These are phyloP conservation scores for Willisornis vidua DNA, from an alignment of 2,113 vertebrate species.

Conservation along the genomic window DNA sequence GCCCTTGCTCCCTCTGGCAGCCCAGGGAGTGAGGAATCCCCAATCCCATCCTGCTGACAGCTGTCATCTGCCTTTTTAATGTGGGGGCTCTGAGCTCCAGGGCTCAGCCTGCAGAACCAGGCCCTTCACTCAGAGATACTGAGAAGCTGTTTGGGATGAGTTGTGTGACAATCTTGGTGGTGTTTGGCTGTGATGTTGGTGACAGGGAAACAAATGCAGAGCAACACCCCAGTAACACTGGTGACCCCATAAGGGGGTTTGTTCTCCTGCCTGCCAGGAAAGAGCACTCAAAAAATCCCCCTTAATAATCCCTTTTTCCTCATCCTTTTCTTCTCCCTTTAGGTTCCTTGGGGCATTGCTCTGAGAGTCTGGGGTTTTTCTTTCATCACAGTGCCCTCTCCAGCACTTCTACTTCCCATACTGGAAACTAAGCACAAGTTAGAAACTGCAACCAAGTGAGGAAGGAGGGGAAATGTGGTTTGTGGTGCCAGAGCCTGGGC, in stretches of 20 bases:
- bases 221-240: fast-evolving
- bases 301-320: neutral
- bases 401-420: neutral
- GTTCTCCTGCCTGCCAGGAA: neutral
- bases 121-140: fast-evolving
- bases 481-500: neutral
- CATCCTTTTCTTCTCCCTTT: neutral
- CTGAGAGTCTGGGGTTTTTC: neutral
- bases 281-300: neutral
- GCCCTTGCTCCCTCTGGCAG: neutral
- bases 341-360: fast-evolving
- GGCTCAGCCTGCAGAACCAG: neutral
- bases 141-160: neutral
- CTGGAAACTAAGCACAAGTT: neutral
- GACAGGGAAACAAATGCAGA: neutral
- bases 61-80: neutral
- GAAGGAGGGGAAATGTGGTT: neutral
- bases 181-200: neutral
- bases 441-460: neutral
- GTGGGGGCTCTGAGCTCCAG: neutral
- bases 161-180: neutral
- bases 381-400: neutral
- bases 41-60: neutral
- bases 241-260: fast-evolving
- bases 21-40: neutral